Evolutionary conservation across 2,797 vertebrate species (phyloP).

Genomic region (Anomalospiza imberbis): DNA sequence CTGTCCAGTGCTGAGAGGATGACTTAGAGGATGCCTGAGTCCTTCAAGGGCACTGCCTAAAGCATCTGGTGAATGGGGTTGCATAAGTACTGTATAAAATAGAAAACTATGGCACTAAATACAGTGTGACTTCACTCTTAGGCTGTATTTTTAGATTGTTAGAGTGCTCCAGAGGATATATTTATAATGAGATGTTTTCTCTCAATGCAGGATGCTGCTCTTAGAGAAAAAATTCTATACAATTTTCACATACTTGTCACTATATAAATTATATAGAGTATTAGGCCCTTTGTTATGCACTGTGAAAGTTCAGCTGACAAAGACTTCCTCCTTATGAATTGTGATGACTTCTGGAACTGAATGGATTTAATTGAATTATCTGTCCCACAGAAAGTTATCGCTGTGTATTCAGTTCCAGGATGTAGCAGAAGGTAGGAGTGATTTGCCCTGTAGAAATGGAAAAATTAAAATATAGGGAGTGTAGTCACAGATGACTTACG

Average conservation of each 20-base stretch:
- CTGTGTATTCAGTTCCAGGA: neutral
- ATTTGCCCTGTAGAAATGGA: neutral
- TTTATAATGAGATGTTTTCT: neutral
- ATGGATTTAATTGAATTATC: conserved; percentile 14
- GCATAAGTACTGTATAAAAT: neutral
- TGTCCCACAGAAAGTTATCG: neutral
- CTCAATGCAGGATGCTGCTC: neutral
- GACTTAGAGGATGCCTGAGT: neutral
- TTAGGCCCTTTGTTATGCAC: neutral
- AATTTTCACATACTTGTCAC: neutral
- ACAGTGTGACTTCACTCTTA: neutral
- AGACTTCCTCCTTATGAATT: neutral
- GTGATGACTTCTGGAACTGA: neutral
- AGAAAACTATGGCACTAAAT: neutral
- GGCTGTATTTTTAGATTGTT: conserved; percentile 33
- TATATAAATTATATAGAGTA: neutral
- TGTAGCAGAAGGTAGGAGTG: neutral
- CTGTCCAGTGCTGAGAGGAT: neutral
- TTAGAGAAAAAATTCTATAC: neutral
- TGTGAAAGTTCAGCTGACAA: neutral
- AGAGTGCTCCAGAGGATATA: neutral
- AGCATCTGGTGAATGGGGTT: neutral
- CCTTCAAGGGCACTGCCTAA: neutral
- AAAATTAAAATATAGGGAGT: neutral
- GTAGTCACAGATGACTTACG: neutral